Conservation (phyloP, 1,140 invertebrate species). For the Antheraea pernyi region DNA sequence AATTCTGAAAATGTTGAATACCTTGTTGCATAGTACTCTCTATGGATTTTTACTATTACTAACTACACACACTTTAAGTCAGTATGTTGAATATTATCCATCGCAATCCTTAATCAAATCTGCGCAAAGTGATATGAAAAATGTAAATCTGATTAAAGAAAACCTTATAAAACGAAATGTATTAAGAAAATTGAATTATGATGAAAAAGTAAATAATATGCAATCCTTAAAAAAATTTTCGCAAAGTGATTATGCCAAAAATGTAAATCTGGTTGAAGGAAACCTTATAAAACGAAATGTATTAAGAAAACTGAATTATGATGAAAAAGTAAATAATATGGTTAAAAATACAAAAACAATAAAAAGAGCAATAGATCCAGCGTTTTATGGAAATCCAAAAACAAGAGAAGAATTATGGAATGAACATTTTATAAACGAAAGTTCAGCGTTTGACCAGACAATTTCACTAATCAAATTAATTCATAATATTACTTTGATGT, state of each 20-base stretch:
- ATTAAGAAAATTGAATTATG: conserved; percentile 21
- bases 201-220: conserved; percentile 13
- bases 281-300: neutral
- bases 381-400: conserved; percentile 79
- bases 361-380: conserved; percentile 63
- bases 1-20: conserved; percentile 15
- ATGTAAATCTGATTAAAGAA: neutral
- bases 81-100: conserved; percentile 52
- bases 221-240: too few species aligned
- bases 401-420: conserved; percentile 78
- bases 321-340: conserved; percentile 13
- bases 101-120: conserved; percentile 29
- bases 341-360: neutral
- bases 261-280: neutral
- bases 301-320: conserved; percentile 21
- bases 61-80: conserved; percentile 18
- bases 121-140: neutral
- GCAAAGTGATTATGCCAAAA: neutral
- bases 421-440: conserved; percentile 66
- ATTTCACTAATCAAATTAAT: conserved; percentile 80
- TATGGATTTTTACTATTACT: conserved; percentile 4
- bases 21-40: neutral
- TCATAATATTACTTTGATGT: conserved; percentile 78
- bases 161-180: neutral
- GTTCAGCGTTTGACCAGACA: conserved; percentile 67